Base-by-base conservation (phyloP, 2,888 invertebrate species). In the Atethmia centrago region DNA sequence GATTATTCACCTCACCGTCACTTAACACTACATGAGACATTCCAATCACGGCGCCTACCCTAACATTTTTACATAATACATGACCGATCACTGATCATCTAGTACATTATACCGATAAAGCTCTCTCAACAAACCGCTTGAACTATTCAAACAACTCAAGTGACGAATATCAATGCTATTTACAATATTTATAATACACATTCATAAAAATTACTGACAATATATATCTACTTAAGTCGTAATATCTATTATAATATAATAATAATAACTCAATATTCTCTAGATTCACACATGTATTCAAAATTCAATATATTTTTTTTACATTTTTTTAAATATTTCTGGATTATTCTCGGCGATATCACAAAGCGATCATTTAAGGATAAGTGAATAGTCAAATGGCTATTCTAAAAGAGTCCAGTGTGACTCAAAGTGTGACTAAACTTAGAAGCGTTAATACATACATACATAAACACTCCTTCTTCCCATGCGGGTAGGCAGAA, bases 321-420 rank as follows among this genome's bases (percentile, higher is more conserved):
- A 87, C 66, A 83, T 86, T 72, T 79, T n/a, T 76, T 73, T 58
- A 36, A 70, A 68, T 76, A 69, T 78, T 78, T 82, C 73, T 80
- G 77, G 71, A 87, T 90, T 89, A 89, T 90, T 88, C 85, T 90
- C 87, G 87, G 93, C 92, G 87, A 93, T 94, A 93, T 94, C 93
- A 94, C 94, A 94, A 95, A 94, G 94, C 93, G 84, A 90, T 90
- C 85, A 85, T 91, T 91, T 91, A 92, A 93, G 93, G 93, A 90
- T 89, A 91, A 90, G 89, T 90, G 89, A 91, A 87, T 89, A 90
- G 91, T 92, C 91, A 89, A 90, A 89, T 85, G 90, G 92, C 91
- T 90, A 83, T 89, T 91, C 91, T 87, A 85, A 83, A 85, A 85
- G 91, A 90, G 90, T 87, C 85, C 66, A 72, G 59, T 53, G 74